Evolutionary conservation across 2,113 vertebrate genomes (phyloP), one percentile per base, ranked within the genome.

Genomic region (Leptodactylus fuscus): DNA sequence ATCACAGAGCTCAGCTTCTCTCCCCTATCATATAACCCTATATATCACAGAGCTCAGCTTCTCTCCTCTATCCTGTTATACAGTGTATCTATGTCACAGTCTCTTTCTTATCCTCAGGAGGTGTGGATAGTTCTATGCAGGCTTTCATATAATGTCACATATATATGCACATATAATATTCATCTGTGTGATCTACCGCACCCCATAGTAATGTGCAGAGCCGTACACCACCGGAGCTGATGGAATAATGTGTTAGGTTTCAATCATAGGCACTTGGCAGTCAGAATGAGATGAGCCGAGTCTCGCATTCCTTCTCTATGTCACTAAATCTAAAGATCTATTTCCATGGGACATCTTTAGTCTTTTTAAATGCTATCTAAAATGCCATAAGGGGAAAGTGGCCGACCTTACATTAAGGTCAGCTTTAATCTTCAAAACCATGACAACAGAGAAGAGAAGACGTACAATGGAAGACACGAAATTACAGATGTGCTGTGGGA

Each of bases 341-440:
- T 83, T 58, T 58, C 69, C 81, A 74, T 60, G 81, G 69, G 51
- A 58, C 36, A 29, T 18, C 67, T 32, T 38, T 38, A 22, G 15
- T 73, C 34, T n/a, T 74, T 41, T 36, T 53, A 74, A 74, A 71
- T 60, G 51, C 36, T 74, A 58, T 74, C 24, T 58, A 18, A 83
- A 55, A 44, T 74, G 81, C 69, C 69, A 58, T 44, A 44, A 71
- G 67, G 69, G 49, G 69, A 70, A n/a, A 41, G 49, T n/a, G 29
- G 36, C 22, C 55, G 49, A 74, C 67, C 67, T 82, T 73, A 38
- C 36, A 41, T 44, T 29, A 53, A 74, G 36, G 49, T 74, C 69
- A 74, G 34, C 48, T 36, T 38, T 82, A 38, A 74, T 74, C 81
- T 74, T 29, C 29, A 60, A 71, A 73, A 53, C 51, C 69, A 73